These are phyloP conservation scores for Oreamnos americanus DNA, from an alignment of 2,113 vertebrate species.

Conservation along the genomic window DNA sequence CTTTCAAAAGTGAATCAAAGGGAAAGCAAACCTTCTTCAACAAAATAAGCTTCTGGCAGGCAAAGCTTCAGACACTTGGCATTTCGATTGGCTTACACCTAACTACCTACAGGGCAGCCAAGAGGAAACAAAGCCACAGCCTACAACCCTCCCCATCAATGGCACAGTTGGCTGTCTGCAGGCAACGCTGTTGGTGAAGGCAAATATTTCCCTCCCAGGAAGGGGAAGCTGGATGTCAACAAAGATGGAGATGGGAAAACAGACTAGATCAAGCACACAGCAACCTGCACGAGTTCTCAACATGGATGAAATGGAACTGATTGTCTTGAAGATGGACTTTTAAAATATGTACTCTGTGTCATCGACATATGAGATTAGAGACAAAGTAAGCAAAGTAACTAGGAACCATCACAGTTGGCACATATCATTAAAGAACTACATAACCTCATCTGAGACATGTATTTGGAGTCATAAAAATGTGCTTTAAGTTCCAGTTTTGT, in stretches of 20 bases:
- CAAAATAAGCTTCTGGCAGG: slow-evolving; percentile 8
- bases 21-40: not conserved
- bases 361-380: not conserved
- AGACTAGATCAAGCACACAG: not conserved
- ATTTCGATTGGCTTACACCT: not conserved
- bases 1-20: slow-evolving; percentile 59
- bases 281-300: not conserved
- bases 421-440: not conserved
- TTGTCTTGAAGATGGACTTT: not conserved
- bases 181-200: not conserved
- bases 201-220: not conserved
- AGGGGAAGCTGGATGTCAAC: not conserved
- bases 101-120: not conserved
- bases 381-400: not conserved
- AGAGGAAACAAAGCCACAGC: not conserved
- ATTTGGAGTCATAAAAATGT: not conserved
- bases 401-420: not conserved
- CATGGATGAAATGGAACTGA: not conserved
- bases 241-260: not conserved
- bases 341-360: not conserved
- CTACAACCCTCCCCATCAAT: not conserved
- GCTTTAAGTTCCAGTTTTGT: not conserved
- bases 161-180: not conserved
- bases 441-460: not conserved
- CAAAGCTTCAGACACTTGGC: not conserved